Evolutionary conservation across 2,888 invertebrate species (phyloP), one percentile per base, ranked within the genome.

Genomic region (Andrena bicolor): DNA sequence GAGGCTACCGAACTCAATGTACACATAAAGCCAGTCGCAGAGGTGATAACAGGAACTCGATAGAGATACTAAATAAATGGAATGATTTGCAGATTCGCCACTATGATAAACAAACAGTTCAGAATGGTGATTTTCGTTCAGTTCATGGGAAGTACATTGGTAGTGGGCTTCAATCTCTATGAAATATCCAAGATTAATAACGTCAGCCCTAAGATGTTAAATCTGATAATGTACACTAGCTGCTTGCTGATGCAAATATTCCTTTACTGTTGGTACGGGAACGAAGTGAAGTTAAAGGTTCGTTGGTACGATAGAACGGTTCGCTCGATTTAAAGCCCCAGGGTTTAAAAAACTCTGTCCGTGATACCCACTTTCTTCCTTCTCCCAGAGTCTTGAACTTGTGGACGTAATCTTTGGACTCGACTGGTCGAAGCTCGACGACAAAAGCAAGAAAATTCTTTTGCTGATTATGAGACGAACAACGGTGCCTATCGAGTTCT

Each of bases 171-270:
- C n/a, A 53, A 32, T 23, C 56, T 69, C 2, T 69, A 69, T 26
- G 16, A 23, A 26, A 16, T 69, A 10, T 41, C 56, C n/a, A 26
- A 13, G 26, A 35, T 4, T 7, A 26, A 30, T 32, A 58, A 28
- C 2, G 16, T 16, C 53, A 41, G 13, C 13, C 41, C 41, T 13
- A 56, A 10, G 16, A 58, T 69, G 28, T 53, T 69, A 2, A 0
- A 65, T 1, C 2, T 66, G 3, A 8, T 66, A 2, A 0, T 65
- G 0, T 87, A 86, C 65, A 60, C 83, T 13, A 26, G 16, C 16
- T 83, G 86, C 65, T 63, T 85, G 79, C 20, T 86, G 26, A 61
- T 82, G 0, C 88, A 91, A 68, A 86, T 90, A 41, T 90, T 88
- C 75, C 81, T 89, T 13, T 84, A 77, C 8, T 86, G 86, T 35